Evolutionary conservation across 2,797 vertebrate genomes (phyloP).

Genomic region (Peromyscus attwateri): DNA sequence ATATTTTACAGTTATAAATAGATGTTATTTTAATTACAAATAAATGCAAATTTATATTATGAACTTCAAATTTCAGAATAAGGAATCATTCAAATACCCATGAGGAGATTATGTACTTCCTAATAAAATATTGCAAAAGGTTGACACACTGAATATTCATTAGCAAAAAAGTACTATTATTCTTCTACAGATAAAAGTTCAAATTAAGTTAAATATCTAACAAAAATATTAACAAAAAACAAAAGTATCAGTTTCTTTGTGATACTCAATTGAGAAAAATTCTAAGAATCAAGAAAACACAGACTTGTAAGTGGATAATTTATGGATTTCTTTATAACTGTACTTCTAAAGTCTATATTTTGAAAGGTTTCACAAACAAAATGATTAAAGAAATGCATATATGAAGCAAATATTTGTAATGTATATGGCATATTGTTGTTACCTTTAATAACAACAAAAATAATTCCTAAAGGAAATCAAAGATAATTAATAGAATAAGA

Average conservation of each 20-base stretch:
- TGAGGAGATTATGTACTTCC: conserved; percentile 27
- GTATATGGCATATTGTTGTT: background rate
- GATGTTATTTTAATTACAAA: background rate
- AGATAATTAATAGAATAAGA: background rate
- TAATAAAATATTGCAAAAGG: background rate
- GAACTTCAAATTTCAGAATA: background rate
- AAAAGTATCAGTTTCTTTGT: background rate
- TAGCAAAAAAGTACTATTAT: background rate
- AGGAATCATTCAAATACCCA: background rate
- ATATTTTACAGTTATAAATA: background rate
- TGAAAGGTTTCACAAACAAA: background rate
- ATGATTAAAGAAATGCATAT: background rate
- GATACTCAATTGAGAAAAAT: background rate
- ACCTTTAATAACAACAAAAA: background rate
- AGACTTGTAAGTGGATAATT: background rate
- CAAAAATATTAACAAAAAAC: background rate
- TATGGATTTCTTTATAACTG: background rate
- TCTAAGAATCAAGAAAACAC: background rate
- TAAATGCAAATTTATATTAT: background rate
- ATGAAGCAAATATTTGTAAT: background rate
- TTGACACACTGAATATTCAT: background rate
- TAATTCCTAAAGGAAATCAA: background rate
- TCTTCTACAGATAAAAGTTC: background rate
- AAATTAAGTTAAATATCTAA: conserved; percentile 43
- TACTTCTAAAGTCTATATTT: background rate